A percentile compares a stretch with the other conserved stretches of the same genome.
These are phyloP conservation scores for Drosophila melanocephala DNA, from an alignment of 2,888 invertebrate genomes.

Conservation along the genomic window DNA sequence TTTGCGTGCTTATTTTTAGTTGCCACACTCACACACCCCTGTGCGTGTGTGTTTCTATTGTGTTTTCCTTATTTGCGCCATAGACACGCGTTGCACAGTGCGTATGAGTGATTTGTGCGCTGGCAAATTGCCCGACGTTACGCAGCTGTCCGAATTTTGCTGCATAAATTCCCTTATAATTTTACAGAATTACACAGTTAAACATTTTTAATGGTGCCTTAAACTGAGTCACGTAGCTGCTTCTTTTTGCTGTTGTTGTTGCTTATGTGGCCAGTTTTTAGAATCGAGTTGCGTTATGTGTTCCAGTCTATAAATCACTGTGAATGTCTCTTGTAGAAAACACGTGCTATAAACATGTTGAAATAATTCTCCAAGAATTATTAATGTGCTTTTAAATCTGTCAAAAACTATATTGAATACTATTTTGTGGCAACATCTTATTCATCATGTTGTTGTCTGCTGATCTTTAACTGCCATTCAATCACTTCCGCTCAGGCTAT, in stretches of 20 bases:
- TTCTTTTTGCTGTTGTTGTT: constrained; percentile 5
- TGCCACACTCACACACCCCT: constrained; percentile 14
- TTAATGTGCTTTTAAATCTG: not conserved
- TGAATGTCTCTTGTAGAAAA: constrained; percentile 26
- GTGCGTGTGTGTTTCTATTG: constrained; percentile 56
- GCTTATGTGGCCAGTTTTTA: constrained; percentile 23
- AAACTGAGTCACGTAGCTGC: constrained; percentile 43
- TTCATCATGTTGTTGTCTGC: constrained; percentile 5
- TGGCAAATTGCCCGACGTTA: constrained; percentile 80
- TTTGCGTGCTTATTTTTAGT: constrained; percentile 54
- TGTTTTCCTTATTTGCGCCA: constrained; percentile 67
- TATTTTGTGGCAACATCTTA: not conserved
- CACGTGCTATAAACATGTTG: constrained; percentile 40
- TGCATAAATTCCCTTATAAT: constrained; percentile 49
- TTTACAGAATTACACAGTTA: constrained; percentile 36
- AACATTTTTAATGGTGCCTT: constrained; percentile 28
- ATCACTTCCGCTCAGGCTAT: constrained; percentile 20
- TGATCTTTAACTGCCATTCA: constrained; percentile 15
- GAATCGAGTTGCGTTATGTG: constrained; percentile 27
- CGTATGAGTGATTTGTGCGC: constrained; percentile 71
- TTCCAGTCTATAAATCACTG: constrained; percentile 48
- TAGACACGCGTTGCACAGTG: constrained; percentile 55
- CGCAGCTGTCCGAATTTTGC: constrained; percentile 62
- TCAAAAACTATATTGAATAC: not conserved
- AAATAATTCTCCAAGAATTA: constrained; percentile 3